Percentiles rank a stretch among this genome's conserved stretches.
Evolutionary conservation across 2,888 invertebrate genomes (phyloP).

Genomic region (Drosophila yooni): DNA sequence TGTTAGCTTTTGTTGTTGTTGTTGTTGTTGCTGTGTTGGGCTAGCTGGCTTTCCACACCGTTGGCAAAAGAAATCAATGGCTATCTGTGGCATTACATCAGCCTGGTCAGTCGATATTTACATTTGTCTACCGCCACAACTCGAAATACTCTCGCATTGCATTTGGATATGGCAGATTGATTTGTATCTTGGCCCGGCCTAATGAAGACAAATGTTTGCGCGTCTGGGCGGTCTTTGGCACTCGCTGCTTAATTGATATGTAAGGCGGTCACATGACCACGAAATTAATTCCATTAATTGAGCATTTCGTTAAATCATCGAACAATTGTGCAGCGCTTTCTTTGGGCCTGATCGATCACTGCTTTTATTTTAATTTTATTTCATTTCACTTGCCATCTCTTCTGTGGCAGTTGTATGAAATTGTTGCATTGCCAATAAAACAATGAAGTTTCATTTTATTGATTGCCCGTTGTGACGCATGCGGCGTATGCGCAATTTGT

Average conservation of each 20-base stretch:
- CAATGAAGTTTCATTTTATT: not conserved
- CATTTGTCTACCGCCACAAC: slow-evolving; percentile 35
- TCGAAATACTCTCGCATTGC: slow-evolving; percentile 1
- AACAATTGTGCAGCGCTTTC: slow-evolving; percentile 41
- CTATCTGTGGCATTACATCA: slow-evolving; percentile 75
- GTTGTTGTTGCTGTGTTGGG: slow-evolving; percentile 12
- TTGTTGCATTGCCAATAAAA: not conserved
- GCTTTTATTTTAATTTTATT: slow-evolving; percentile 20
- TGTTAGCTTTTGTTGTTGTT: slow-evolving; percentile 23
- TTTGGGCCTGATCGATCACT: slow-evolving; percentile 20
- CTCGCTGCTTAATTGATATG: slow-evolving; percentile 63
- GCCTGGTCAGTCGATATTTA: slow-evolving; percentile 59
- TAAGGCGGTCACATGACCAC: slow-evolving; percentile 27
- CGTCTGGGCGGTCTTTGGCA: slow-evolving; percentile 56
- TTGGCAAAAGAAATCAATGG: slow-evolving; percentile 60
- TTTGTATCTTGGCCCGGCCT: slow-evolving; percentile 70
- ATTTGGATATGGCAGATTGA: slow-evolving; percentile 70
- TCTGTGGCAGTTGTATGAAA: not conserved
- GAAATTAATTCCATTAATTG: slow-evolving; percentile 53
- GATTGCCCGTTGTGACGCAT: not conserved
- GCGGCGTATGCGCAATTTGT: slow-evolving; percentile 40
- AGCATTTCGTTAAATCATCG: slow-evolving; percentile 36
- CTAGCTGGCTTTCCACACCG: slow-evolving; percentile 58
- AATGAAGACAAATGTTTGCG: slow-evolving; percentile 76
- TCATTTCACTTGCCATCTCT: slow-evolving; percentile 4